A percentile compares a stretch with the other conserved stretches of the same genome.
phyloP scores from a whole-genome alignment of 2,888 invertebrate species.

The Macrosoma leucophasiata region DNA sequence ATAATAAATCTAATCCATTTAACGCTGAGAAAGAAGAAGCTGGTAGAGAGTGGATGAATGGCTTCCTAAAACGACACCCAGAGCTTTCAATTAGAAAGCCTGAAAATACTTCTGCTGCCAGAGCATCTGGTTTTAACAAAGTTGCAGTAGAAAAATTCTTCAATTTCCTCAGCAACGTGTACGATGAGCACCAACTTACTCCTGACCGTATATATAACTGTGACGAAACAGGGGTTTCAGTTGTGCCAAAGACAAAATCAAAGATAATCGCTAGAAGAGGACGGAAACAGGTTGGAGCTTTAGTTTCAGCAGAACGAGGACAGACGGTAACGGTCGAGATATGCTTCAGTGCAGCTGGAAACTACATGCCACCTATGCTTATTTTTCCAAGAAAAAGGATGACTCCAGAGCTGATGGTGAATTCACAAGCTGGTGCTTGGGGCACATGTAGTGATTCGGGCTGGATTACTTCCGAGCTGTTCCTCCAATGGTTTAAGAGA shows the following conservation, averaged over 20 bases:
- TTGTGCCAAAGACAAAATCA: conserved; percentile 25
- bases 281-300: conserved; percentile 28
- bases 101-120: conserved; percentile 30
- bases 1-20: conserved; percentile 31
- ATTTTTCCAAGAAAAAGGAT: conserved; percentile 30
- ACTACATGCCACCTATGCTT: conserved; percentile 28
- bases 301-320: conserved; percentile 32
- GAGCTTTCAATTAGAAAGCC: conserved; percentile 26
- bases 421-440: conserved; percentile 29
- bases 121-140: conserved; percentile 38
- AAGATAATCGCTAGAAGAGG: conserved; percentile 30
- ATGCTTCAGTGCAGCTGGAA: conserved; percentile 29
- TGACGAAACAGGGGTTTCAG: conserved; percentile 33
- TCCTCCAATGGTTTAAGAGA: no score
- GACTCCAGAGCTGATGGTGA: conserved; percentile 30
- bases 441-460: no score
- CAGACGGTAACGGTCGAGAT: conserved; percentile 29
- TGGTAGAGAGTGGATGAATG: conserved; percentile 36
- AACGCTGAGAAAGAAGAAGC: conserved; percentile 29
- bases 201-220: conserved; percentile 33
- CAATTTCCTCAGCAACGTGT: conserved; percentile 18
- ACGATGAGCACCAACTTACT: conserved; percentile 26
- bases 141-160: conserved; percentile 25
- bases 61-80: conserved; percentile 28
- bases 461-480: no score